Evolutionary conservation across 2,113 vertebrate genomes (phyloP), one percentile per base, ranked within the genome.

Genomic region (Cynocephalus volans): DNA sequence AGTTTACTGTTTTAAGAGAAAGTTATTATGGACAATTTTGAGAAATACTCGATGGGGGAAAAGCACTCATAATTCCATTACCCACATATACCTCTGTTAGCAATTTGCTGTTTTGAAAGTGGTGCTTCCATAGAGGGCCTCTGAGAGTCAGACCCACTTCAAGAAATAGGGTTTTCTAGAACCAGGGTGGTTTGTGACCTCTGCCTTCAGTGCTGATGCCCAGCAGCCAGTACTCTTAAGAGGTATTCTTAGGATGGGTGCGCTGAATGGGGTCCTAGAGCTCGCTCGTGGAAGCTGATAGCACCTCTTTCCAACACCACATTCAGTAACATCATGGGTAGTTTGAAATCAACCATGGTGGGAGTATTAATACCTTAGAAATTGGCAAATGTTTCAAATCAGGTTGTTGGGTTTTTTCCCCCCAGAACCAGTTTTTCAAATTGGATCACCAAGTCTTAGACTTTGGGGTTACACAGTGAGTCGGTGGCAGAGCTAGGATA

Each of bases 261-360:
- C 12, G 0, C 23, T 19, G 11, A 6, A 0, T 12, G 75, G 26
- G 28, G 18, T 9, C 19, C 60, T 13, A 7, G 26, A 48, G 26
- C 33, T 5, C 4, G 6, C 75, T 64, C 1, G 0, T 76, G 21
- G 3, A 69, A n/a, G 48, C 81, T 23, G 1, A 3, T 4, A 6
- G 9, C 18, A 10, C 28, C 33, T 77, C n/a, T 90, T 85, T 60
- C 60, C 28, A 45, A 3, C 52, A 36, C 54, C 0, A 1, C 2
- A 0, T 48, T 54, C 23, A 28, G 67, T 10, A 5, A 15, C 14
- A 0, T n/a, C 15, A 1, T 28, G 41, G 36, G 33, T 72, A 19
- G 45, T 31, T 48, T 62, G 56, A 60, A 70, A 77, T 12, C 9
- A 12, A 24, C 86, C 18, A 0, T 1, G 2, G 21, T 86, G 69